Conservation (phyloP, 2,113 vertebrate species). For the Anhinga anhinga region DNA sequence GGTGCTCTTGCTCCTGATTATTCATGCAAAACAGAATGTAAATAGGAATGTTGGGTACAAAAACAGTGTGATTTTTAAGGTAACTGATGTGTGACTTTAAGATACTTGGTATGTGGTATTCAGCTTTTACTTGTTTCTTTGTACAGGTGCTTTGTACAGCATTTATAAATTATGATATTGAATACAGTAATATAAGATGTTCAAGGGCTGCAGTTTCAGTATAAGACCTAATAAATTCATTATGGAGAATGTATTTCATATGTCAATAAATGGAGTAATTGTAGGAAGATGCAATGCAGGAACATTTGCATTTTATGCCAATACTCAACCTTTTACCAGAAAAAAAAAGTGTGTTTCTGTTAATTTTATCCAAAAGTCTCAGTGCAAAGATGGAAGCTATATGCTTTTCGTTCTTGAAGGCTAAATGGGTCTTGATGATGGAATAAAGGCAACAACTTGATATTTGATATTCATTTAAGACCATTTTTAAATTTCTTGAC, state of each 20-base stretch:
- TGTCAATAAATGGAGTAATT: not conserved
- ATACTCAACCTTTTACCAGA: not conserved
- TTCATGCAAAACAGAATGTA: not conserved
- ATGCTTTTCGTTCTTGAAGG: not conserved
- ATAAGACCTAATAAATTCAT: not conserved
- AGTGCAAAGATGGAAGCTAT: not conserved
- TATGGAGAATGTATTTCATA: not conserved
- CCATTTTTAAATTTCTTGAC: not conserved
- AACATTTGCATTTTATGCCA: not conserved
- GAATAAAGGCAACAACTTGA: not conserved
- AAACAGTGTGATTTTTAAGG: not conserved
- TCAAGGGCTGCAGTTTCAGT: not conserved
- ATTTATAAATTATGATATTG: not conserved
- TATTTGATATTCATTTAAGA: not conserved
- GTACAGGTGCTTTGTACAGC: not conserved
- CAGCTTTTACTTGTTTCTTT: not conserved
- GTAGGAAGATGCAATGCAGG: not conserved
- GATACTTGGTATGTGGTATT: not conserved
- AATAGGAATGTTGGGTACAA: not conserved
- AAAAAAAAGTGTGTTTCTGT: not conserved
- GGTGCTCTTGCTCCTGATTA: not conserved
- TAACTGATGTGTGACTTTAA: not conserved
- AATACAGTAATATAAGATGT: not conserved
- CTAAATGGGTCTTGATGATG: not conserved
- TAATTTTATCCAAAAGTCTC: not conserved